These are phyloP conservation scores for Noctua comes DNA, from an alignment of 2,888 invertebrate genomes.

Conservation along the genomic window DNA sequence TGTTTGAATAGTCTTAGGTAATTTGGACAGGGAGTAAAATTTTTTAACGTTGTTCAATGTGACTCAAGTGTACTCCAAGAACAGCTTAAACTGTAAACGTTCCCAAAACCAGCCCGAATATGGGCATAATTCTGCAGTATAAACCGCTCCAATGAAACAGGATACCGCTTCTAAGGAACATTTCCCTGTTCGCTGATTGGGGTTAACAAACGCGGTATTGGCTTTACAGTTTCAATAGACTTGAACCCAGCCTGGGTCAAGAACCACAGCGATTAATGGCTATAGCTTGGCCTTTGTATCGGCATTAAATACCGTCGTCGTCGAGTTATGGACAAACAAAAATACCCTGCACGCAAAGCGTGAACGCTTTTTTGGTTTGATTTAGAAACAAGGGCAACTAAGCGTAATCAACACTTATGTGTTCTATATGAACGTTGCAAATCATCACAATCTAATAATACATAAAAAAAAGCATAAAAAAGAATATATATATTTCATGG, in stretches of 20 bases:
- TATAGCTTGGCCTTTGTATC: not conserved
- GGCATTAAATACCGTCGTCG: not conserved
- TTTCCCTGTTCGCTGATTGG: not conserved
- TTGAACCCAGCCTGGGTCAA: not conserved
- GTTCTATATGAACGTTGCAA: slow-evolving; percentile 13
- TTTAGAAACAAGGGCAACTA: slow-evolving; percentile 12
- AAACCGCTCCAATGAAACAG: slow-evolving; percentile 15
- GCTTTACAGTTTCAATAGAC: slow-evolving; percentile 7
- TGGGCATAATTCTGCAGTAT: slow-evolving; percentile 2
- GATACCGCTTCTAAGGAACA: slow-evolving; percentile 6
- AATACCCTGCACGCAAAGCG: slow-evolving; percentile 6
- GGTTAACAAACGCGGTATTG: slow-evolving; percentile 14
- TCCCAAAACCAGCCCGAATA: not conserved
- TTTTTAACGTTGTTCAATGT: slow-evolving; percentile 4
- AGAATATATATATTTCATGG: too few relatives aligned
- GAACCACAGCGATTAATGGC: not conserved
- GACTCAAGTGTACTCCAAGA: slow-evolving; percentile 7
- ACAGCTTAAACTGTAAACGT: not conserved
- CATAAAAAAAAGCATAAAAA: too few relatives aligned
- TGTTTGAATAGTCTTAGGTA: slow-evolving; percentile 1
- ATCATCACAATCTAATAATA: slow-evolving; percentile 16
- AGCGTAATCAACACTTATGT: not conserved
- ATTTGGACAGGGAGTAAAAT: not conserved
- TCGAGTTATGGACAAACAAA: slow-evolving; percentile 12
- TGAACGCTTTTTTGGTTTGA: not conserved